Base-by-base conservation (phyloP, 1,140 invertebrate genomes). In the Ips nitidus region DNA sequence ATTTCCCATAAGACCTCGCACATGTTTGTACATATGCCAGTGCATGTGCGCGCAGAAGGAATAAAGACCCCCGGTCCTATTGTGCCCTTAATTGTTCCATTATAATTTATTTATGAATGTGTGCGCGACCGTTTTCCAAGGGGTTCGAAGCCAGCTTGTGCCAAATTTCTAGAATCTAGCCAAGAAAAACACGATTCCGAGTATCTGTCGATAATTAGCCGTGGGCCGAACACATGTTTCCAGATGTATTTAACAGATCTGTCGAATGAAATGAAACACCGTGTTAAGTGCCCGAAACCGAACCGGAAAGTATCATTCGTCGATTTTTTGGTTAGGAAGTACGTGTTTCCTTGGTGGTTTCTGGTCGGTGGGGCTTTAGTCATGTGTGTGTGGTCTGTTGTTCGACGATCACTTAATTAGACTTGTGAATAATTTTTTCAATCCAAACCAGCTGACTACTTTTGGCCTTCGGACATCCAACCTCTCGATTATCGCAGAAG, bases 1-100 rank as follows among this genome's bases (percentile, higher is more conserved):
- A 80, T 80, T 80, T 80, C 79, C 79, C 79, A 80, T 79, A 80
- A 80, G 79, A 80, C 78, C 76, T 70, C 71, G 77, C 79, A 80
- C 79, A 80, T 80, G 79, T 79, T 78, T 80, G 78, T 76, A 61
- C 66, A 68, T 68, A 68, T 68, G 66, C 50, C 66, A 56, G 47
- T 52, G 76, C 75, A 78, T 77, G 76, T 74, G 75, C 66, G 71
- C 63, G 64, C 66, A 71, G 60, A 70, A 65, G 45, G 42, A 64
- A 71, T 71, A 73, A 72, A 75, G 74, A 59, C 55, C 41, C 3
- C 50, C 47, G 58, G 64, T 41, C 59, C 75, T 65, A 75, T 76
- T 77, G 73, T 77, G 64, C 72, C 65, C 72, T 73, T 78, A 77
- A 77, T 77, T 78, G 75, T 76, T 74, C 76, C 70, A 66, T 70